phyloP scores from a whole-genome alignment of 2,113 vertebrate genomes.

The Lanius collurio region DNA sequence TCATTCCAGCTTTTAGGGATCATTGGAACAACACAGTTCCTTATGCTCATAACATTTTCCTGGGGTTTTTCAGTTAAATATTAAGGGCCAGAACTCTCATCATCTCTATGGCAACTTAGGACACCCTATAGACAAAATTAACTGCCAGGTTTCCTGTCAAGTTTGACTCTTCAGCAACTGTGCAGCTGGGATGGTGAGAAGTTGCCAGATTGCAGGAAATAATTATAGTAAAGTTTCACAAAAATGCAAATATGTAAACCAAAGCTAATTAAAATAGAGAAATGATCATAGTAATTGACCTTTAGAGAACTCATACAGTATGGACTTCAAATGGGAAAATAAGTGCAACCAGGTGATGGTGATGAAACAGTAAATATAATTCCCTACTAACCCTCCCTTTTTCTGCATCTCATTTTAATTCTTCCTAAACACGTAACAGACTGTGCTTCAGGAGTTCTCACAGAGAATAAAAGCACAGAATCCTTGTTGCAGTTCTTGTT shows the following conservation, averaged over 20 bases:
- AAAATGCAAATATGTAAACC: not conserved
- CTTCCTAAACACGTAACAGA: not conserved
- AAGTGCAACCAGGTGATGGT: not conserved
- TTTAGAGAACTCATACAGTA: not conserved
- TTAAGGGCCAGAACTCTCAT: not conserved
- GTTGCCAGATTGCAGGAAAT: conserved; percentile 28
- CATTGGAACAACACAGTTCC: not conserved
- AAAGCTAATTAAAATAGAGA: not conserved
- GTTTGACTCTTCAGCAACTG: not conserved
- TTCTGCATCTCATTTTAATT: not conserved
- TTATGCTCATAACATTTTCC: not conserved
- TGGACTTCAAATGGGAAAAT: not conserved
- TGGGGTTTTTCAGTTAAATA: not conserved
- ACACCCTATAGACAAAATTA: not conserved
- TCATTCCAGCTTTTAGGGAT: not conserved
- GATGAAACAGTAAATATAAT: not conserved
- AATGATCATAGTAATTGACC: not conserved
- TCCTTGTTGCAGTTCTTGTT: rapidly evolving
- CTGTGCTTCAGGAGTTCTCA: not conserved
- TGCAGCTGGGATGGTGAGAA: not conserved
- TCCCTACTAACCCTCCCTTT: not conserved
- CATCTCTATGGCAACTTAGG: not conserved
- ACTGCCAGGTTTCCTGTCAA: conserved; percentile 1
- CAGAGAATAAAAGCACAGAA: not conserved
- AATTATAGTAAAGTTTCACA: conserved; percentile 1